Evolutionary conservation across 2,888 invertebrate genomes (phyloP).

Genomic region (Sinohyriopsis cumingii): DNA sequence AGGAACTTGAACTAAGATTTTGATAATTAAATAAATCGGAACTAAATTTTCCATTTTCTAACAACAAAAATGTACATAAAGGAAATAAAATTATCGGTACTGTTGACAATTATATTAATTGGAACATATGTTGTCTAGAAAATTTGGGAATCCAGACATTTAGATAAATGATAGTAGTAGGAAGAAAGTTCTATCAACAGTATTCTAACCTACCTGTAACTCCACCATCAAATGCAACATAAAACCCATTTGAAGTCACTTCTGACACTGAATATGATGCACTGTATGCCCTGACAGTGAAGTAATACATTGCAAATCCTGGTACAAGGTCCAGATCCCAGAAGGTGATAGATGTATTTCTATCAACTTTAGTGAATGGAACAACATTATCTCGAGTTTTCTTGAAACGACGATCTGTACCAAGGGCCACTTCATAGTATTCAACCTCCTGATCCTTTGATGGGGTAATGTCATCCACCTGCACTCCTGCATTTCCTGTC

Average conservation of each 20-base stretch:
- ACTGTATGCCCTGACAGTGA: conserved; percentile 53
- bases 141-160: too few species aligned
- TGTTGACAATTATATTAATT: too few species aligned
- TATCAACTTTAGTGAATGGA: conserved; percentile 49
- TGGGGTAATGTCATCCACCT: conserved; percentile 16
- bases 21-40: too few species aligned
- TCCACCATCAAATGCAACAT: conserved; percentile 47
- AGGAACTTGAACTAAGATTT: too few species aligned
- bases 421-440: conserved; percentile 51
- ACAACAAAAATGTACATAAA: too few species aligned
- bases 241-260: conserved; percentile 53
- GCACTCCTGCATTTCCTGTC: conserved; percentile 36
- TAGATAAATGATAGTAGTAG: too few species aligned
- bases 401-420: conserved; percentile 51
- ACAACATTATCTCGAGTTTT: conserved; percentile 50
- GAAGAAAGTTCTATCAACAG: too few species aligned
- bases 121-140: too few species aligned
- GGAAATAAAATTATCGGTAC: too few species aligned
- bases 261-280: conserved; percentile 39
- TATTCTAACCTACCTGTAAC: conserved; percentile 29
- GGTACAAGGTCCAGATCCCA: conserved; percentile 43
- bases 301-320: conserved; percentile 45
- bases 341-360: conserved; percentile 49
- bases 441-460: conserved; percentile 40
- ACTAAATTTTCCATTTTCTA: too few species aligned